These are phyloP conservation scores for Eublepharis macularius DNA, from an alignment of 2,113 vertebrate genomes.

Conservation along the genomic window DNA sequence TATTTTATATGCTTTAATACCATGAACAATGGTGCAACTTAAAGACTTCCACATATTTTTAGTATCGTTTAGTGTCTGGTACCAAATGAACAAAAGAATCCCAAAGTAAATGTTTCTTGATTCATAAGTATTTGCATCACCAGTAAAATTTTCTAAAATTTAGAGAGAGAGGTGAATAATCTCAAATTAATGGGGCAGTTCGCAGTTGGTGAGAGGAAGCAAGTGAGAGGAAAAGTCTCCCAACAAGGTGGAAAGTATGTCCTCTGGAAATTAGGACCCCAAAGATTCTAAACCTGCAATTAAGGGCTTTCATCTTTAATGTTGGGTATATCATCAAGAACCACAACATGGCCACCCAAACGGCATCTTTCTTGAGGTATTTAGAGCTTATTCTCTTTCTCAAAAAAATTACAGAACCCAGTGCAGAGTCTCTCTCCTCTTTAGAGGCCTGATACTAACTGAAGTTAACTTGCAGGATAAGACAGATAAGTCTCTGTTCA, in stretches of 20 bases:
- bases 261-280: neutral
- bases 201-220: no score
- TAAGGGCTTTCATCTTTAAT: neutral
- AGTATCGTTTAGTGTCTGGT: neutral
- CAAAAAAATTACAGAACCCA: neutral
- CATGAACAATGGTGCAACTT: neutral
- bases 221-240: neutral
- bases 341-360: no score
- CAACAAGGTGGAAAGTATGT: neutral
- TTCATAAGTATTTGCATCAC: neutral
- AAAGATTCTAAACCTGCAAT: neutral
- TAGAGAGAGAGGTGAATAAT: neutral
- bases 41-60: neutral
- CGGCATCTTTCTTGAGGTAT: neutral
- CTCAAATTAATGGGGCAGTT: neutral
- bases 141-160: neutral
- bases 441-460: neutral
- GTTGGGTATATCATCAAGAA: neutral
- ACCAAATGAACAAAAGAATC: neutral
- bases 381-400: neutral
- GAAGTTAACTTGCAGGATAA: neutral
- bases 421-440: neutral
- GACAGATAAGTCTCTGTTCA: neutral
- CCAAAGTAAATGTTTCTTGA: neutral
- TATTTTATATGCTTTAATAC: neutral